Base-by-base conservation (phyloP, 2,797 vertebrate species). In the Corythornis leucogaster region DNA sequence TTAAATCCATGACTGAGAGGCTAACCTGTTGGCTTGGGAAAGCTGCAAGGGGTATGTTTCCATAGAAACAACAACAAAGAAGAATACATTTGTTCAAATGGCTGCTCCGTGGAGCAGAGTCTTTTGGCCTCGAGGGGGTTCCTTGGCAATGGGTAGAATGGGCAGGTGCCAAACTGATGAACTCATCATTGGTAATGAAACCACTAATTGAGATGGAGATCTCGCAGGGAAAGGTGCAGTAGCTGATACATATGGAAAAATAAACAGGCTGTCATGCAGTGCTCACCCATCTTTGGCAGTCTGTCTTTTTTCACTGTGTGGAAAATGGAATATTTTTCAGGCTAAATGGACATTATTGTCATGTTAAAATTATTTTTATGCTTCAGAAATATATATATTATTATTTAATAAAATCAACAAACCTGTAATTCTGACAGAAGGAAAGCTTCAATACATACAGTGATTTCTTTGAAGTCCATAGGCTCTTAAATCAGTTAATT, bases 11-110 rank as follows among this genome's bases (percentile, higher is more conserved):
- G 76, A n/a, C 50, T 68, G 67, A 78, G 74, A 80, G 85, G 79
- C 63, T 89, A 48, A 48, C 67, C 80, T 78, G 19, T 88, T 95
- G 70, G 74, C 59, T 68, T 69, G 40, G 63, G 86, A 91, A 80
- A 87, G 61, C 84, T 76, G 66, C 59, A 81, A 70, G 62, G 57
- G 28, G 24, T 26, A 68, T 70, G 95, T 95, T 95, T 83, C 78
- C 94, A 94, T 91, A 87, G 93, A 89, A 95, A 96, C 89, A 68
- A 69, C 38, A 40, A 86, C 46, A 25, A 50, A 50, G 25, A 83
- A 55, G 35, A 51, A 92, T 71, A 59, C 54, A 59, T 82, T 74
- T 87, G 43, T 88, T 89, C 69, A 71, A 80, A 74, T 40, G 28
- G 20, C 59, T 81, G 54, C 70, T 90, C 12, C 48, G 25, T 71